A percentile compares a stretch with the other conserved stretches of the same genome.
These are phyloP conservation scores for Drosophila neocordata DNA, from an alignment of 1,140 invertebrate species.

Conservation along the genomic window DNA sequence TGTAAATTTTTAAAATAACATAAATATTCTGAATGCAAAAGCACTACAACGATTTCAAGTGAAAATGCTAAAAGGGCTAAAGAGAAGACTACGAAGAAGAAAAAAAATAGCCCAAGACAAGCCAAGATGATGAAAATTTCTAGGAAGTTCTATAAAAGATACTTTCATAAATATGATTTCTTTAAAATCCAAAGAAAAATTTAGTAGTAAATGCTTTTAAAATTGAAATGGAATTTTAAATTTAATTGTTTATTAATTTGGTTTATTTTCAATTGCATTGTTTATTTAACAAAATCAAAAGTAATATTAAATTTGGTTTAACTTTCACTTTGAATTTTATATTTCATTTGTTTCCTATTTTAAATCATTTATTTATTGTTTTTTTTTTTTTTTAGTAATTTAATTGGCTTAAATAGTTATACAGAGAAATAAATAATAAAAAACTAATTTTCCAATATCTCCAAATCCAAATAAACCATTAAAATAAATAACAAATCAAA, in stretches of 20 bases:
- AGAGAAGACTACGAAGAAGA: background rate
- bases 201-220: background rate
- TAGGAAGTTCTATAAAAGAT: background rate
- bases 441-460: no score
- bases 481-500: no score
- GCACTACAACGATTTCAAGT: constrained; percentile 45
- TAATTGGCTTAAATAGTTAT: no score
- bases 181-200: background rate
- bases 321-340: no score
- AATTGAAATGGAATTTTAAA: background rate
- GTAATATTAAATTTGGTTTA: no score
- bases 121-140: background rate
- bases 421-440: no score
- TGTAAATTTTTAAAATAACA: constrained; percentile 46
- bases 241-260: background rate
- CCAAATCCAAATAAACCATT: no score
- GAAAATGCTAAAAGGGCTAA: constrained; percentile 5
- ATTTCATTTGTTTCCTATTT: no score
- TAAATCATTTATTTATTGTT: no score
- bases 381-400: no score
- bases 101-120: background rate
- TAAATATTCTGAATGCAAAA: constrained; percentile 46
- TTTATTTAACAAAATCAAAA: no score
- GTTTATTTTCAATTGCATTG: no score
- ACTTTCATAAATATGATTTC: background rate